Evolutionary conservation across 2,888 invertebrate genomes (phyloP).

Genomic region (Aporophyla lueneburgensis): DNA sequence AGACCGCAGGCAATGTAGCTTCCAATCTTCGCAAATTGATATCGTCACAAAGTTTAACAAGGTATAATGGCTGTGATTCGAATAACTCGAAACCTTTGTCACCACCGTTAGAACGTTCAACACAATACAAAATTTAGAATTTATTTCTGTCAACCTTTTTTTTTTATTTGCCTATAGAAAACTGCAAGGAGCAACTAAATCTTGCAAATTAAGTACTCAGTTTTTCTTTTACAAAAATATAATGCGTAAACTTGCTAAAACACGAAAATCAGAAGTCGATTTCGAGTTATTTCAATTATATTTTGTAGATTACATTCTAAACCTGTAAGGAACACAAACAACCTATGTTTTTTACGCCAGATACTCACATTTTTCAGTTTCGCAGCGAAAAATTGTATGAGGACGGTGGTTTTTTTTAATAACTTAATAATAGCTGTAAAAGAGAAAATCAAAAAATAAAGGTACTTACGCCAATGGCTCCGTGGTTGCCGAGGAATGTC

Average conservation of each 20-base stretch:
- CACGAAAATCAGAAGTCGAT: no score
- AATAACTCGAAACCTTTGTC: not conserved
- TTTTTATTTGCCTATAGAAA: not conserved
- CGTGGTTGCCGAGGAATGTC: slow-evolving; percentile 96
- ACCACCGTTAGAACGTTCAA: not conserved
- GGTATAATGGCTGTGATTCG: not conserved
- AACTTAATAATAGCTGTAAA: not conserved
- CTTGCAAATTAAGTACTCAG: not conserved
- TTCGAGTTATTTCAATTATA: no score
- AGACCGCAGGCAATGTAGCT: slow-evolving; percentile 11
- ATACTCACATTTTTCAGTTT: no score
- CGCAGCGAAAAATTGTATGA: no score
- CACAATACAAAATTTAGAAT: not conserved
- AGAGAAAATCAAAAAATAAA: slow-evolving; percentile 12
- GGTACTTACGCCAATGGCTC: slow-evolving; percentile 94
- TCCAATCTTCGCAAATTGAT: not conserved
- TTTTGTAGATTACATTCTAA: no score
- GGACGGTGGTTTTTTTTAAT: no score
- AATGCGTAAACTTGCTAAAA: no score
- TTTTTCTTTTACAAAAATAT: not conserved
- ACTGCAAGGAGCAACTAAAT: not conserved
- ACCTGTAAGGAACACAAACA: no score
- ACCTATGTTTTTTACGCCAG: no score
- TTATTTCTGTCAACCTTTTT: not conserved
- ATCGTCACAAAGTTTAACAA: slow-evolving; percentile 8